Evolutionary conservation across 2,797 vertebrate genomes (phyloP).

Genomic region (Zalophus californianus): DNA sequence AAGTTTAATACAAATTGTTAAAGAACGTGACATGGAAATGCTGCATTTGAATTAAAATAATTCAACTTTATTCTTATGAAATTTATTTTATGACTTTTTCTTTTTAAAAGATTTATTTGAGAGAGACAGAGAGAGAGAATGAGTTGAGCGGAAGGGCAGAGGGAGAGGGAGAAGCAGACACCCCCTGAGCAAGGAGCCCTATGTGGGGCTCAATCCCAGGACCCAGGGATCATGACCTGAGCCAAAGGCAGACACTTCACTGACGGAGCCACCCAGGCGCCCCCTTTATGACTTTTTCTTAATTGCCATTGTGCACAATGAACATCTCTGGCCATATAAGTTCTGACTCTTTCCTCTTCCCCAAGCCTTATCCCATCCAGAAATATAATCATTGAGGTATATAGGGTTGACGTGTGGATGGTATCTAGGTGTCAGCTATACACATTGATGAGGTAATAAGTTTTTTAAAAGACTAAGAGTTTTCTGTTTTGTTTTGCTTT

Average conservation of each 20-base stretch:
- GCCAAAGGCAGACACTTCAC: neutral
- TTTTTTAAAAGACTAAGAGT: neutral
- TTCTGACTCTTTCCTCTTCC: neutral
- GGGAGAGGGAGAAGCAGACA: neutral
- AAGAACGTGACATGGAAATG: neutral
- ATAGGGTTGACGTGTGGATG: neutral
- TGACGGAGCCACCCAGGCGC: neutral
- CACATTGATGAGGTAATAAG: neutral
- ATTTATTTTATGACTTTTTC: neutral
- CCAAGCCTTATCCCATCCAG: neutral
- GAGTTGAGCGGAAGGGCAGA: neutral
- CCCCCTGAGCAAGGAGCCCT: too few species aligned
- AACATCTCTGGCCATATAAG: neutral
- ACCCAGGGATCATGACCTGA: neutral
- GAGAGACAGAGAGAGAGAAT: neutral
- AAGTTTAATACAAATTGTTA: neutral
- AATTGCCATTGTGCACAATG: neutral
- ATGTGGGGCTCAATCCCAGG: too few species aligned
- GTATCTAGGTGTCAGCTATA: neutral
- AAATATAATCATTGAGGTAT: neutral
- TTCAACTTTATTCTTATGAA: neutral
- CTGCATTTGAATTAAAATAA: neutral
- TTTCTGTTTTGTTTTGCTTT: neutral
- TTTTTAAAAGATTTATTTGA: neutral
- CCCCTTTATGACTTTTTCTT: neutral